Conservation (phyloP, 2,797 vertebrate genomes). For the Artibeus jamaicensis region DNA sequence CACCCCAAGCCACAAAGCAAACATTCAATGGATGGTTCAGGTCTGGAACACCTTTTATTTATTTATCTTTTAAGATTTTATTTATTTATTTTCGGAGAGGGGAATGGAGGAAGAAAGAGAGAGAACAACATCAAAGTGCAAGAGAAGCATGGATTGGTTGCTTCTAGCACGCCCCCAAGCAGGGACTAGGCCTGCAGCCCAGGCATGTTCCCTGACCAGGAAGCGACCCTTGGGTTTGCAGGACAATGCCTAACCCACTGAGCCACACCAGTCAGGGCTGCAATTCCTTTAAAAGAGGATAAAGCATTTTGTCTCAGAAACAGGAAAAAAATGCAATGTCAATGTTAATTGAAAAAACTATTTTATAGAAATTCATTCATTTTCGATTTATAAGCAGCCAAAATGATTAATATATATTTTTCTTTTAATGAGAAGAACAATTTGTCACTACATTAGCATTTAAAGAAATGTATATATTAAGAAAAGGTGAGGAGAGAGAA, state of each 20-base stretch:
- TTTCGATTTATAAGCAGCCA: conserved; percentile 20
- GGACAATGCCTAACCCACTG: background rate
- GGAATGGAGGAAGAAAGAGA: too few relatives aligned
- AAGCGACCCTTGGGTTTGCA: background rate
- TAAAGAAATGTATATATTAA: background rate
- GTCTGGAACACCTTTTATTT: background rate
- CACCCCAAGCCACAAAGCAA: background rate
- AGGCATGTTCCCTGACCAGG: background rate
- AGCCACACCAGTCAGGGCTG: background rate
- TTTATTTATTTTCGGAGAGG: too few relatives aligned
- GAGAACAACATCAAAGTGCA: too few relatives aligned
- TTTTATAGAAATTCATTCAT: background rate
- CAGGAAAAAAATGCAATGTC: background rate
- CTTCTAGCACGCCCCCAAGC: background rate
- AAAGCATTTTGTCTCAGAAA: conserved; percentile 16
- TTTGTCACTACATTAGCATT: background rate
- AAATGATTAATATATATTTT: background rate
- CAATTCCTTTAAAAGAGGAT: background rate
- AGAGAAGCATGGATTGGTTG: background rate
- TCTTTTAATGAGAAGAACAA: background rate
- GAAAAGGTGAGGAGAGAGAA: background rate
- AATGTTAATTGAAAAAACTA: background rate
- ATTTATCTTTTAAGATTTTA: too few relatives aligned
- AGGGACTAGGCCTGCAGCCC: background rate
- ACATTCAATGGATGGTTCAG: background rate